Percentiles rank a stretch among this genome's conserved stretches.
Conservation (phyloP, 2,797 vertebrate species). For the Myotis pilosus region DNA sequence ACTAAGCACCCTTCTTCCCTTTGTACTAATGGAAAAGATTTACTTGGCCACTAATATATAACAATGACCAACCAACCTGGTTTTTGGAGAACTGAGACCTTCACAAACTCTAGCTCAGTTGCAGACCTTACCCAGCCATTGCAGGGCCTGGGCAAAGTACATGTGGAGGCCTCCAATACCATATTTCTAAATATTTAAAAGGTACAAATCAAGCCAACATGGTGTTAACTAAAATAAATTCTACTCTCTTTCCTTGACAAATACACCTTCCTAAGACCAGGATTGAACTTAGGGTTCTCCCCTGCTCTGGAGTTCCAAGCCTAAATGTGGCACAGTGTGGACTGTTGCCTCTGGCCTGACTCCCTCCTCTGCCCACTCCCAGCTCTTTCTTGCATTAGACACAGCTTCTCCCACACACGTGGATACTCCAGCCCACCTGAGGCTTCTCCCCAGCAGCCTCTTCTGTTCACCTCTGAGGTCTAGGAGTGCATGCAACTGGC, state of each 20-base stretch:
- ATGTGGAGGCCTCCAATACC: accelerated
- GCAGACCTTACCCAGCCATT: neutral
- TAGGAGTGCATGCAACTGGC: accelerated
- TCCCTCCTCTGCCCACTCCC: neutral
- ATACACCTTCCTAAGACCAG: neutral
- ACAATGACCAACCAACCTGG: neutral
- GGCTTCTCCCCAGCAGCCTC: neutral
- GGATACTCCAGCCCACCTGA: neutral
- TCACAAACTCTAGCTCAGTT: neutral
- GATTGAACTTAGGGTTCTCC: neutral
- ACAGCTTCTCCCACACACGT: neutral
- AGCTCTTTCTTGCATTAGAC: neutral
- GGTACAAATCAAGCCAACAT: neutral
- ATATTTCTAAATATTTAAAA: neutral
- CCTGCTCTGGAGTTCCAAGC: neutral
- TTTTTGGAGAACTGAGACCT: neutral
- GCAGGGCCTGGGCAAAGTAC: neutral
- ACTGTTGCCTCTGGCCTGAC: neutral
- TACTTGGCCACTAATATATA: neutral
- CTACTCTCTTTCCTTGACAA: neutral
- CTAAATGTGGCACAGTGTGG: too few relatives aligned
- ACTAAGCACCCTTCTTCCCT: neutral
- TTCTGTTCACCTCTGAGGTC: neutral
- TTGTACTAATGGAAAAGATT: neutral
- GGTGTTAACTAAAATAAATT: neutral